Base-by-base conservation (phyloP, 2,797 vertebrate species). In the Phrynocephalus forsythii region DNA sequence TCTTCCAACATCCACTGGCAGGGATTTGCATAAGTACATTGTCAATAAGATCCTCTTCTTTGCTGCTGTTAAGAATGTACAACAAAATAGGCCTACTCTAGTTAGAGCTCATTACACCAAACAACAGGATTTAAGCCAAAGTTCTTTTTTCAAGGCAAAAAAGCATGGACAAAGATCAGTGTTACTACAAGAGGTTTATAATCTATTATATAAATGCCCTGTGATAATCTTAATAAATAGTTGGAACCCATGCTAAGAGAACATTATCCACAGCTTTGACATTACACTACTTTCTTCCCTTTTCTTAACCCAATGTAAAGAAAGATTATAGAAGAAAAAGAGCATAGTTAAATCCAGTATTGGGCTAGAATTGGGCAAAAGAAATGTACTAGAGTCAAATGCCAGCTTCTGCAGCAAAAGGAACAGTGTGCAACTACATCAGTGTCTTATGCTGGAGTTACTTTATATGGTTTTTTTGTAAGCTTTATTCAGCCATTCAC, bases 381-480 rank as follows among this genome's bases (percentile, higher is more conserved):
- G 87, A 92, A 69, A 77, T 89, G 83, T 85, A 82, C 82, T 68
- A 5, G 60, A 86, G 22, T 89, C 89, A 90, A 91, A 90, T 87
- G 76, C 86, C 26, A 92, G 86, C 68, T 83, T 84, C 1, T 11
- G 5, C 10, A 75, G 30, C 18, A 63, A 67, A 22, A 88, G 90
- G 84, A 91, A 88, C 89, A 94, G 90, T 92, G 88, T 91, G 86
- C 90, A 86, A 84, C 92, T 84, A 16, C 18, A 73, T 84, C 56
- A 30, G 82, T 86, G 85, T 84, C 88, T 87, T 89, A 69, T 89
- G 77, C 84, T 94, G 86, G 83, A 44, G 79, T 90, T 95, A 91
- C 88, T 89, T 92, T 68, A 69, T 60, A 81, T 85, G 82, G 90
- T 90, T 94, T 94, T 69, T 67, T 22, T 38, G 9, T 13, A 50